Evolutionary conservation across 2,113 vertebrate species (phyloP).

Genomic region (Talpa occidentalis): DNA sequence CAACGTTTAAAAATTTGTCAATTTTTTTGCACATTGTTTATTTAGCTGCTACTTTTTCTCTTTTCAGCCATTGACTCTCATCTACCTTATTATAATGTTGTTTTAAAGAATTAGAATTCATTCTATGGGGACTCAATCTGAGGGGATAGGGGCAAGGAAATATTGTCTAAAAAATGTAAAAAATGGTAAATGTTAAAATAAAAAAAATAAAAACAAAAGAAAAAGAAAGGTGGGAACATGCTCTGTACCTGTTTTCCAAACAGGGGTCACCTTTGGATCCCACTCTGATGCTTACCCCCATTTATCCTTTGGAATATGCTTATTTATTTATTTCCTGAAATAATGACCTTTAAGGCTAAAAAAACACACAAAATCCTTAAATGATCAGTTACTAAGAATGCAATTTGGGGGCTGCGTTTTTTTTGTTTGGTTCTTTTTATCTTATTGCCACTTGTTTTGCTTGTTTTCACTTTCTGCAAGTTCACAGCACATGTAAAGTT

Average conservation of each 20-base stretch:
- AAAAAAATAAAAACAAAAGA: too few species aligned
- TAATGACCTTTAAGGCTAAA: background rate
- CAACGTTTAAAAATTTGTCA: too few species aligned
- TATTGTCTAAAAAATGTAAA: too few species aligned
- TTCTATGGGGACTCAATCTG: too few species aligned
- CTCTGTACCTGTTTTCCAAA: background rate
- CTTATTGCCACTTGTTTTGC: background rate
- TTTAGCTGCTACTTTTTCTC: too few species aligned
- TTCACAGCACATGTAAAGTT: background rate
- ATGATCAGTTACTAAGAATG: background rate
- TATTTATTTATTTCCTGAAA: constrained; percentile 18
- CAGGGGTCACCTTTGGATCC: background rate
- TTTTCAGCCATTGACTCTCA: too few species aligned
- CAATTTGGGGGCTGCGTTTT: background rate
- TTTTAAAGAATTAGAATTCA: too few species aligned
- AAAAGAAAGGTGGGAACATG: rapidly evolving
- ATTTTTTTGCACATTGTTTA: too few species aligned
- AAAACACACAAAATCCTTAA: background rate
- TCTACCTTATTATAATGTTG: too few species aligned
- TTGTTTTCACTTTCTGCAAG: background rate
- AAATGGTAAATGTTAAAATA: too few species aligned
- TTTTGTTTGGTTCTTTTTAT: background rate
- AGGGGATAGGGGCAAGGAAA: too few species aligned
- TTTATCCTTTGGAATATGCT: background rate
- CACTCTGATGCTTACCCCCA: background rate